Percentiles rank a stretch among this genome's conserved stretches.
Evolutionary conservation across 2,113 vertebrate genomes (phyloP).

Genomic region (Pyrgilauda ruficollis): DNA sequence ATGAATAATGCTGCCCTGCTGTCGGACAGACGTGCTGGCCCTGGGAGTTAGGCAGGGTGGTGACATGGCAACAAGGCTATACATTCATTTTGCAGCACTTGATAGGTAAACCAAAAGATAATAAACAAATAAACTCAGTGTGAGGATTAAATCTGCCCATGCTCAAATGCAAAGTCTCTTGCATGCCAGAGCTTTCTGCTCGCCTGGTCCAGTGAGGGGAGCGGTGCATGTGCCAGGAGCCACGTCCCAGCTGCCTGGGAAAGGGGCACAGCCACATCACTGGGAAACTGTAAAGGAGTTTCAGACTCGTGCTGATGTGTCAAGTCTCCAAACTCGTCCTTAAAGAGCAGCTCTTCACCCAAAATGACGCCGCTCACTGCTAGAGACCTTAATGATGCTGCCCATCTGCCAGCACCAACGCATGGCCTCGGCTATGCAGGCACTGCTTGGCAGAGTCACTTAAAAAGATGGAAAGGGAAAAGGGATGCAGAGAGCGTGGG

Average conservation of each 20-base stretch:
- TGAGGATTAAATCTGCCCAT: background rate
- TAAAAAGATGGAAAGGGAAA: background rate
- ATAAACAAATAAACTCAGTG: background rate
- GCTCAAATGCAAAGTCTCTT: background rate
- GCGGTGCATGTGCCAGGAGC: background rate
- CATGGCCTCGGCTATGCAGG: fast-evolving
- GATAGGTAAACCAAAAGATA: background rate
- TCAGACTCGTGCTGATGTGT: background rate
- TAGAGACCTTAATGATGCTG: background rate
- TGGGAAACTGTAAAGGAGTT: background rate
- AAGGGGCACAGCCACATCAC: background rate
- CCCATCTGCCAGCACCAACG: background rate
- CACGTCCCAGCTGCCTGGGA: fast-evolving
- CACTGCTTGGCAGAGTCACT: background rate
- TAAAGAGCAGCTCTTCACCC: background rate
- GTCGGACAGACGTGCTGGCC: fast-evolving
- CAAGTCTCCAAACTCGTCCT: background rate
- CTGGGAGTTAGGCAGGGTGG: background rate
- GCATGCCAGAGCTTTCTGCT: fast-evolving
- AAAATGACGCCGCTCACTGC: fast-evolving
- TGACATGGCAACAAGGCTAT: background rate
- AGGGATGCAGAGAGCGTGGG: background rate
- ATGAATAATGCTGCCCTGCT: background rate
- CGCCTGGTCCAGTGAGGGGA: fast-evolving
- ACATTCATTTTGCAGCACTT: background rate